A percentile compares a stretch with the other conserved stretches of the same genome.
Evolutionary conservation across 2,113 vertebrate species (phyloP).

Genomic region (Gallinago media): DNA sequence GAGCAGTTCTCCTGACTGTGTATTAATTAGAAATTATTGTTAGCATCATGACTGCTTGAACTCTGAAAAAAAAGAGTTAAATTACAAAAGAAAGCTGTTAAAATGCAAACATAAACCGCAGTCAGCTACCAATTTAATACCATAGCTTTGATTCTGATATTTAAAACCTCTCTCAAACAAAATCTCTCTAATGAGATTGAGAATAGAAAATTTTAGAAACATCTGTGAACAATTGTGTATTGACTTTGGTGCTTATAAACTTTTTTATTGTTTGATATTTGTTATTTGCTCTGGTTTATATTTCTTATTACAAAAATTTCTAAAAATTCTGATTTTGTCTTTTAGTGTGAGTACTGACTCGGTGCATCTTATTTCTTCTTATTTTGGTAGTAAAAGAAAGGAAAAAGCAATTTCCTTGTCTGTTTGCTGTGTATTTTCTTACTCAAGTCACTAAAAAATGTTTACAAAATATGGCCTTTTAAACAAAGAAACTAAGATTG

Average conservation of each 20-base stretch:
- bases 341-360: background rate
- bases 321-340: background rate
- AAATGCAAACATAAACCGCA: background rate
- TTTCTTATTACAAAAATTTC: background rate
- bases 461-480: background rate
- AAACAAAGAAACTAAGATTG: background rate
- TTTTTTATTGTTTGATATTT: background rate
- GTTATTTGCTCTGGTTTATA: background rate
- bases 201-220: background rate
- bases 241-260: background rate
- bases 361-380: background rate
- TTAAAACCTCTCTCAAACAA: background rate
- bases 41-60: background rate
- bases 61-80: background rate
- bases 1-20: background rate
- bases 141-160: background rate
- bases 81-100: background rate
- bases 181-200: background rate
- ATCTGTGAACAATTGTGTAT: background rate
- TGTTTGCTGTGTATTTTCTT: background rate
- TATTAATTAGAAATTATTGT: background rate
- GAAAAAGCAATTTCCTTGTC: background rate
- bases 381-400: background rate
- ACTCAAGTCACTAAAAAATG: background rate
- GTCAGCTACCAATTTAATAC: background rate